Evolutionary conservation across 2,888 invertebrate genomes (phyloP).

Genomic region (Melinaea marsaeus): DNA sequence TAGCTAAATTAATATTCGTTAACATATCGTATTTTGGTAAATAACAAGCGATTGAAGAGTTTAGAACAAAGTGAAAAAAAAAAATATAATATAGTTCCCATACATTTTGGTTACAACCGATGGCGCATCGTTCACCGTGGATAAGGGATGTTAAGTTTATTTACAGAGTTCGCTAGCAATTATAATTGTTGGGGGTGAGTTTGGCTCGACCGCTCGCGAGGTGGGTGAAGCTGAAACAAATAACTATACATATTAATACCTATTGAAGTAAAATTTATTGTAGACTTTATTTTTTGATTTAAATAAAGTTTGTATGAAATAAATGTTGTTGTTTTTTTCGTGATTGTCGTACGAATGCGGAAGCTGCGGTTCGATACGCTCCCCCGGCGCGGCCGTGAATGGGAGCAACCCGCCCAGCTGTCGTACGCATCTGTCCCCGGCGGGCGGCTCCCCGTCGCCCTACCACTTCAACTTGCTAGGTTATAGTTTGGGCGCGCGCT

Average conservation of each 20-base stretch:
- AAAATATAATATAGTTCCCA: slow-evolving; percentile 24
- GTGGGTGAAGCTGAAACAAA: slow-evolving; percentile 60
- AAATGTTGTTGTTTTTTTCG: slow-evolving; percentile 34
- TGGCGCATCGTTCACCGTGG: slow-evolving; percentile 33
- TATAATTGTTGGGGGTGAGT: slow-evolving; percentile 43
- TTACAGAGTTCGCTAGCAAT: slow-evolving; percentile 22
- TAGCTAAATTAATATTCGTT: slow-evolving; percentile 29
- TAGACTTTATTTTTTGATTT: slow-evolving; percentile 78
- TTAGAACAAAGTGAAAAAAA: slow-evolving; percentile 7
- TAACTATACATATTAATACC: slow-evolving; percentile 64
- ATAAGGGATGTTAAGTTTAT: slow-evolving; percentile 30
- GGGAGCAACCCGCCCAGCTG: slow-evolving; percentile 56
- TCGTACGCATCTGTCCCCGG: slow-evolving; percentile 47
- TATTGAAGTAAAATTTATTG: slow-evolving; percentile 67
- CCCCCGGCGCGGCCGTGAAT: slow-evolving; percentile 58
- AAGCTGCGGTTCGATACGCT: slow-evolving; percentile 47
- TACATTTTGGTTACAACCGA: slow-evolving; percentile 34
- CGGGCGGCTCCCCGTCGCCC: slow-evolving; percentile 50
- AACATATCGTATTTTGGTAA: slow-evolving; percentile 26
- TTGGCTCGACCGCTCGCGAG: slow-evolving; percentile 45
- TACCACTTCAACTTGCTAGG: slow-evolving; percentile 65
- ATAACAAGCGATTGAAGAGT: slow-evolving; percentile 13
- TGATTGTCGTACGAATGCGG: slow-evolving; percentile 52
- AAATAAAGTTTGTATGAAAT: slow-evolving; percentile 78
- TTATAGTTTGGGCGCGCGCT: slow-evolving; percentile 68